phyloP scores from a whole-genome alignment of 2,888 invertebrate genomes.

The Drosophila pseudotakahashii region DNA sequence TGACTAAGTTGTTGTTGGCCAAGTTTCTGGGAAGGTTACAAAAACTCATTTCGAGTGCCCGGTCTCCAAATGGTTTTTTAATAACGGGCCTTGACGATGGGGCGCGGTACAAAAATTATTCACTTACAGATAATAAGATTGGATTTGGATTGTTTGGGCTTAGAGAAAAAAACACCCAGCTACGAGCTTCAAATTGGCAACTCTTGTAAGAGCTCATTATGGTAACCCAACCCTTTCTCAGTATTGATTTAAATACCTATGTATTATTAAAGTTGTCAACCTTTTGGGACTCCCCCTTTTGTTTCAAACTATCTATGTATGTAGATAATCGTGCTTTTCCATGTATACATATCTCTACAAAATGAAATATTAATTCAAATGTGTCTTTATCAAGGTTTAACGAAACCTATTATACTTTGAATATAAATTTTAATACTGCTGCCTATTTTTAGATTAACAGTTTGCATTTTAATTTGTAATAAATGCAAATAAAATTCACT shows the following conservation, averaged over 20 bases:
- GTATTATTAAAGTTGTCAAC: neutral
- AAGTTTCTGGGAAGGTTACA: constrained; percentile 39
- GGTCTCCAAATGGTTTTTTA: constrained; percentile 40
- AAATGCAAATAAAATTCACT: constrained; percentile 17
- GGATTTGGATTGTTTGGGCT: constrained; percentile 25
- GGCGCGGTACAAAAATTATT: constrained; percentile 42
- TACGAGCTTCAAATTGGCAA: constrained; percentile 22
- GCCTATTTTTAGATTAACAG: constrained; percentile 2
- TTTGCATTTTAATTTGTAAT: neutral
- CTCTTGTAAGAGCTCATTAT: constrained; percentile 22
- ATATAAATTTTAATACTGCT: neutral
- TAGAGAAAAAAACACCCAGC: constrained; percentile 10
- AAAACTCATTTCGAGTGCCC: constrained; percentile 28
- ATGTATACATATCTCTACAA: neutral
- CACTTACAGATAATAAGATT: constrained; percentile 41
- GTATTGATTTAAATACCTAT: neutral
- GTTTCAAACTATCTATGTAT: neutral
- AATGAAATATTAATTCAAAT: neutral
- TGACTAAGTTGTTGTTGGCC: constrained; percentile 32
- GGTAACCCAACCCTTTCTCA: constrained; percentile 1
- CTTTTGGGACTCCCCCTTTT: neutral
- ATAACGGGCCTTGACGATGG: constrained; percentile 48
- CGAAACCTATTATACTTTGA: neutral
- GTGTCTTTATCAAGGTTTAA: neutral
- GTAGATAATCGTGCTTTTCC: too few species aligned